Evolutionary conservation across 2,797 vertebrate genomes (phyloP), one percentile per base, ranked within the genome.

Genomic region (Acridotheres tristis): DNA sequence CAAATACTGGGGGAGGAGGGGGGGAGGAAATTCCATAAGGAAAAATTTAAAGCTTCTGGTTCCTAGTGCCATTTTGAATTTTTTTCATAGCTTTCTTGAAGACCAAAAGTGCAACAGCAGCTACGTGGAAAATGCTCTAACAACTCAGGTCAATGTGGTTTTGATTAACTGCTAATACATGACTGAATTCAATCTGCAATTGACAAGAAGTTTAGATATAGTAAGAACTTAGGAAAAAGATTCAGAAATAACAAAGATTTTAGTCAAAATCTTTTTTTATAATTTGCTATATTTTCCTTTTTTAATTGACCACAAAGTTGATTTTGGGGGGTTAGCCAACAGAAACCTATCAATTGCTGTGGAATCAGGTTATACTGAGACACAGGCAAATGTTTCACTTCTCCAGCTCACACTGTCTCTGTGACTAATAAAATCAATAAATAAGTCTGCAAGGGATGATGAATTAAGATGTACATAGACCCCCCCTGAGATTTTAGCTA

Each of bases 401-500:
- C 30, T 83, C 25, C 59, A 83, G 75, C 47, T 87, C 43, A 34
- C 1, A 1, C 25, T 72, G 22, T 45, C 40, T 77, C 57, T 83
- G 18, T 65, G 62, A 75, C 36, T 58, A 89, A 85, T 27, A 79
- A 94, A 87, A 89, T 80, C 38, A 40, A 57, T 71, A 90, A 71
- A 77, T 19, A 72, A 47, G 13, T 80, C 53, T 79, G 25, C 26
- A 80, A 90, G 6, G 29, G 66, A 48, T 84, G 67, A 81, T 73
- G 42, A 89, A 85, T 90, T 71, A 71, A 48, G 71, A 89, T 68
- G 34, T 45, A 16, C 22, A 45, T 30, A 74, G 72, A 82, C 5
- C 5, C 3, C 6, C 8, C n/a, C n/a, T 2, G 19, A 83, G 61
- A 83, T 58, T 80, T 90, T 67, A 74, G 77, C 25, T 53, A 47